Conservation (phyloP, 2,888 invertebrate species). For the Callimorpha dominula region DNA sequence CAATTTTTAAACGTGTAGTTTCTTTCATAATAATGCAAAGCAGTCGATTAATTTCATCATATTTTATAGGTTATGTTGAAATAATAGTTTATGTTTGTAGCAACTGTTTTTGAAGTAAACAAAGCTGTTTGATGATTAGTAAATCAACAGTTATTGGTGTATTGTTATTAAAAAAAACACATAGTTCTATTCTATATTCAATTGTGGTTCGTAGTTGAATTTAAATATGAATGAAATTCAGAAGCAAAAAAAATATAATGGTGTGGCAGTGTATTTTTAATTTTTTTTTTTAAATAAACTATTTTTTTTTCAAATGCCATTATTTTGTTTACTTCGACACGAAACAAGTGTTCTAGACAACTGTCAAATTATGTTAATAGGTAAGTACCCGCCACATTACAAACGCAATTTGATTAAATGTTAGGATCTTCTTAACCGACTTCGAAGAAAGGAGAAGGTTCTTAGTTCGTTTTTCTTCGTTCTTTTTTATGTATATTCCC, state of each 20-base stretch:
- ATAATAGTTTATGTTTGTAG: background rate
- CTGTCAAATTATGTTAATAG: background rate
- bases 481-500: background rate
- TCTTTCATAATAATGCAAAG: constrained; percentile 11
- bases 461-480: background rate
- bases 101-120: constrained; percentile 3
- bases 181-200: too few relatives aligned
- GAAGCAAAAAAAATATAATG: background rate
- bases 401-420: background rate
- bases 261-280: background rate
- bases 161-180: background rate
- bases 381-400: background rate
- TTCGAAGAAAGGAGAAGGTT: background rate
- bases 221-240: background rate
- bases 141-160: background rate
- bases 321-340: background rate
- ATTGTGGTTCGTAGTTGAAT: too few relatives aligned
- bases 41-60: constrained; percentile 5
- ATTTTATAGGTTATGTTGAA: constrained; percentile 9
- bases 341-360: background rate
- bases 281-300: background rate
- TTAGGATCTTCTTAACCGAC: background rate
- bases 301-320: background rate
- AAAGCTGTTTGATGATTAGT: background rate
- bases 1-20: constrained; percentile 5